Percentiles rank a stretch among this genome's conserved stretches.
Evolutionary conservation across 23 tunicate species (phyloP).

Genomic region (Halocynthia aurantium): DNA sequence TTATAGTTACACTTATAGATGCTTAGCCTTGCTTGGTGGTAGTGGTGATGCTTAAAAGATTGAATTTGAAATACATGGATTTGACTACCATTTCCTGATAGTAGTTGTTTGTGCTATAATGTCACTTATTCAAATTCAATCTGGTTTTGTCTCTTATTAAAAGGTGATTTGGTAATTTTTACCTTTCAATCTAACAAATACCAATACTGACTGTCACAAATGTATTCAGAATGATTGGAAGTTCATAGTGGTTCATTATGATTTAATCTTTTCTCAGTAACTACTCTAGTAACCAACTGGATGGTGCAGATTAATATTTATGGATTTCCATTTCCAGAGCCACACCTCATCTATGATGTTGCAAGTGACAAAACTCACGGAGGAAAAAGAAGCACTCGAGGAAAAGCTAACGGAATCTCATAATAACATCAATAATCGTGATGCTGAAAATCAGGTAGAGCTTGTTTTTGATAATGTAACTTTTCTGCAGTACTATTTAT

Average conservation of each 20-base stretch:
- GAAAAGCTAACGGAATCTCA: slow-evolving; percentile 51
- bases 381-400: slow-evolving; percentile 57
- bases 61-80: too few species aligned
- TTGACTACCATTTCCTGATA: too few species aligned
- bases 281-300: too few species aligned
- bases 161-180: background rate
- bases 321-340: slow-evolving; percentile 20
- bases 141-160: too few species aligned
- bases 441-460: slow-evolving; percentile 28
- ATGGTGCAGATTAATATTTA: too few species aligned
- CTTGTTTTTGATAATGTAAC: too few species aligned
- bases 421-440: slow-evolving; percentile 29
- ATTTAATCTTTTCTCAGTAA: too few species aligned
- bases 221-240: too few species aligned
- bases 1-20: background rate
- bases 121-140: too few species aligned
- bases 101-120: too few species aligned
- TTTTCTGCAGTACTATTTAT: too few species aligned
- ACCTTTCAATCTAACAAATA: background rate
- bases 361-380: slow-evolving; percentile 42
- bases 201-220: background rate
- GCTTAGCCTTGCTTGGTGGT: slow-evolving; percentile 1
- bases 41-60: background rate
- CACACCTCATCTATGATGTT: slow-evolving; percentile 46
- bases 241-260: too few species aligned